These are phyloP conservation scores for Neoascia interrupta DNA, from an alignment of 2,888 invertebrate genomes.

Conservation along the genomic window DNA sequence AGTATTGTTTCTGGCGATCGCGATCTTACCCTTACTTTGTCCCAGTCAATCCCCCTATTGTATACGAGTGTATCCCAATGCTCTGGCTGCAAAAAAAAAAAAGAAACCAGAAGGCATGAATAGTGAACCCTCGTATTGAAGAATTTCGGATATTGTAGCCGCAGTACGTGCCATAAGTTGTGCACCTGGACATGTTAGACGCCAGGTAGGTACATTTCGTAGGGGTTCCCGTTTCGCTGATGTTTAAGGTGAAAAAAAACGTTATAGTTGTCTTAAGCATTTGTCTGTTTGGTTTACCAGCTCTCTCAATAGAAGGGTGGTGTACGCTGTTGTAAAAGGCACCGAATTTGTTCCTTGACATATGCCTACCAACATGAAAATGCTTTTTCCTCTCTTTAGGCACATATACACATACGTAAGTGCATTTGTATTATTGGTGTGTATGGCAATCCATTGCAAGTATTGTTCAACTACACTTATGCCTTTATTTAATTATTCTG, in stretches of 20 bases:
- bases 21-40: conserved; percentile 42
- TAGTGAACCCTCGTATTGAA: conserved; percentile 26
- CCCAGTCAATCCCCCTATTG: conserved; percentile 39
- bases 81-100: conserved; percentile 10
- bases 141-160: conserved; percentile 32
- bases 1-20: conserved; percentile 27
- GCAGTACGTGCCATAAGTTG: conserved; percentile 41
- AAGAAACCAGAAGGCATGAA: conserved; percentile 42
- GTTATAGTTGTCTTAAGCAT: conserved; percentile 1
- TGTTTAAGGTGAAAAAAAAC: neutral
- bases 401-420: too few relatives aligned
- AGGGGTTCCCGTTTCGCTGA: conserved; percentile 6
- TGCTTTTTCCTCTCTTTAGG: neutral
- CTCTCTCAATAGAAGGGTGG: neutral
- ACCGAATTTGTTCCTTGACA: neutral
- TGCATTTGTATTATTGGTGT: too few relatives aligned
- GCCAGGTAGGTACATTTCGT: conserved; percentile 39
- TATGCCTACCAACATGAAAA: neutral
- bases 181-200: conserved; percentile 52
- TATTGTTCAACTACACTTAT: too few relatives aligned
- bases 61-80: conserved; percentile 34
- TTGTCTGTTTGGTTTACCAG: conserved; percentile 1
- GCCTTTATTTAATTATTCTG: too few relatives aligned
- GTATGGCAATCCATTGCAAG: too few relatives aligned
- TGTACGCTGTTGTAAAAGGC: neutral